Evolutionary conservation across 2,888 invertebrate species (phyloP).

Genomic region (Danaus chrysippus): DNA sequence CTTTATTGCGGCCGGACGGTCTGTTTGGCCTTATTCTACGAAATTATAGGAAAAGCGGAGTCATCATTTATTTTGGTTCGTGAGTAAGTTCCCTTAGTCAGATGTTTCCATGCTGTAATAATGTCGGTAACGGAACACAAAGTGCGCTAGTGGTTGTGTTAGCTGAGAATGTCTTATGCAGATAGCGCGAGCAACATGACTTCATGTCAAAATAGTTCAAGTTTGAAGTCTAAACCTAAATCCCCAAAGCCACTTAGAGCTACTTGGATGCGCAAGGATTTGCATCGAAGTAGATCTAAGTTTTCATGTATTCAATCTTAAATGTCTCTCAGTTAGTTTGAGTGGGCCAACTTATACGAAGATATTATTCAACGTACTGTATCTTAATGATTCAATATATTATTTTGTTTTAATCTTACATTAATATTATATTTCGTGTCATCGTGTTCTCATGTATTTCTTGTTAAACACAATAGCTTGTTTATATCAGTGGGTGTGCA

Average conservation of each 20-base stretch:
- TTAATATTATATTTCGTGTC: neutral
- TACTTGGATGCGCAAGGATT: neutral
- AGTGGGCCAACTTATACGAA: too few relatives aligned
- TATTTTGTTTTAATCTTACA: neutral
- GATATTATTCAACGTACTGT: neutral
- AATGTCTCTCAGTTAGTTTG: neutral
- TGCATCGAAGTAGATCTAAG: neutral
- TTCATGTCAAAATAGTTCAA: slow-evolving; percentile 5
- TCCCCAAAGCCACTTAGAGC: slow-evolving; percentile 1
- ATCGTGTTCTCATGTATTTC: neutral
- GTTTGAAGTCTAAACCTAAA: slow-evolving; percentile 4
- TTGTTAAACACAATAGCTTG: neutral
- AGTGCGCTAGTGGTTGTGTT: neutral
- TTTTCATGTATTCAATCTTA: neutral
- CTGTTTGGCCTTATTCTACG: slow-evolving; percentile 11
- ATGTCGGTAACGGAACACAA: neutral
- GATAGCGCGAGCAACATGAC: neutral
- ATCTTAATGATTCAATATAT: neutral
- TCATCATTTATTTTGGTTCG: slow-evolving; percentile 16
- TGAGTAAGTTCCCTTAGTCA: slow-evolving; percentile 7
- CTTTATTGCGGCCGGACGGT: slow-evolving; percentile 17
- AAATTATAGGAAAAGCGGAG: slow-evolving; percentile 16
- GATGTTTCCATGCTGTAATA: slow-evolving; percentile 5
- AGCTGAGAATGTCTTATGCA: neutral
- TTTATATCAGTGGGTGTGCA: slow-evolving; percentile 1